phyloP scores from a whole-genome alignment of 2,888 invertebrate genomes.

The Subacronicta megacephala region DNA sequence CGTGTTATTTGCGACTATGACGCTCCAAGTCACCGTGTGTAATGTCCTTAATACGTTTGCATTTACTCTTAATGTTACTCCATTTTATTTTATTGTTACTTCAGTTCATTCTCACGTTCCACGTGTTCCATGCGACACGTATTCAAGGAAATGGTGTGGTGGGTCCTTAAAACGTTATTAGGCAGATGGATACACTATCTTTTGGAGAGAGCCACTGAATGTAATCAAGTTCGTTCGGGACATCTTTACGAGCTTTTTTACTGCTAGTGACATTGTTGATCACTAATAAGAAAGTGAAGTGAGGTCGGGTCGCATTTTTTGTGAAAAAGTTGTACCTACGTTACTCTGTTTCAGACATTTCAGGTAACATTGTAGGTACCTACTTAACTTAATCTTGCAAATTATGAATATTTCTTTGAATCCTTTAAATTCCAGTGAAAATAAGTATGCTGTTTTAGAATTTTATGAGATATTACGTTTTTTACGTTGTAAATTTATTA shows the following conservation, averaged over 20 bases:
- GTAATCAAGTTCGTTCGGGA: constrained; percentile 36
- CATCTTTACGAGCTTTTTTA: constrained; percentile 43
- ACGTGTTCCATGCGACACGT: constrained; percentile 12
- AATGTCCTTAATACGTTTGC: constrained; percentile 13
- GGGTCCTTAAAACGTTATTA: constrained; percentile 44
- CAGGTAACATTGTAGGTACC: background rate
- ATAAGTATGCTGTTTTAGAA: no score
- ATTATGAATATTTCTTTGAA: no score
- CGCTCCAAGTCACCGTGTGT: constrained; percentile 4
- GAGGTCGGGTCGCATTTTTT: constrained; percentile 8
- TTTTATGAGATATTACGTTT: no score
- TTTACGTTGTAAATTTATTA: no score
- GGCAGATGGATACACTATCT: constrained; percentile 39
- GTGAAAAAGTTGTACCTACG: constrained; percentile 1
- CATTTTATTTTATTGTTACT: constrained; percentile 27
- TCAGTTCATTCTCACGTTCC: constrained; percentile 34
- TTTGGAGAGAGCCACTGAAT: constrained; percentile 31
- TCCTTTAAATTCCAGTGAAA: no score
- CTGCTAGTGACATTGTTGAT: constrained; percentile 31
- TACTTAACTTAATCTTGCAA: background rate
- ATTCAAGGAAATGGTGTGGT: constrained; percentile 7
- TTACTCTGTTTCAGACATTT: background rate
- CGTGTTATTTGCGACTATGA: no score
- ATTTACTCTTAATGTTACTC: constrained; percentile 26
- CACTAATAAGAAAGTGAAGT: constrained; percentile 13